A percentile compares a stretch with the other conserved stretches of the same genome.
These are phyloP conservation scores for Chaetogeoica ovagalla DNA, from an alignment of 2,888 invertebrate species.

Conservation along the genomic window DNA sequence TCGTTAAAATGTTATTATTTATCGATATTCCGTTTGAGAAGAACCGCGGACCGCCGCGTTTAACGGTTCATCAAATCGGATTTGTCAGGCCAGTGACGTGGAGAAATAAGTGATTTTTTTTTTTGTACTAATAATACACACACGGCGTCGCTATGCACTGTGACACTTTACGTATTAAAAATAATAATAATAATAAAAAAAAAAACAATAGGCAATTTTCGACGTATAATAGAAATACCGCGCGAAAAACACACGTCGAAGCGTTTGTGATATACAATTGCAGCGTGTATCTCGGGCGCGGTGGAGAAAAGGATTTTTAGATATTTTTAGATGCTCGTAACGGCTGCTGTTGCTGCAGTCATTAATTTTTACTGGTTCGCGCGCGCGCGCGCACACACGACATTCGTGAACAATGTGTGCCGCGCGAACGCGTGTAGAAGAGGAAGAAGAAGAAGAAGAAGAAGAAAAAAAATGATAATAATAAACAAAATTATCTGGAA, in stretches of 20 bases:
- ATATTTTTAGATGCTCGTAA: constrained; percentile 30
- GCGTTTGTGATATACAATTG: background rate
- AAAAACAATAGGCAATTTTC: constrained; percentile 49
- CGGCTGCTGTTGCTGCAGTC: background rate
- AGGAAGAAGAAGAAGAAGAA: too few relatives aligned
- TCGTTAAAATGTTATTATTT: too few relatives aligned
- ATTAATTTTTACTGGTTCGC: constrained; percentile 42
- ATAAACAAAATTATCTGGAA: constrained; percentile 45
- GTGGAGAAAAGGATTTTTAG: constrained; percentile 33
- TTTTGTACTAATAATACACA: too few relatives aligned
- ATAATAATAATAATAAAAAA: too few relatives aligned
- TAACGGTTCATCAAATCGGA: too few relatives aligned
- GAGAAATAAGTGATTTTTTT: too few relatives aligned
- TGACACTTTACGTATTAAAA: too few relatives aligned
- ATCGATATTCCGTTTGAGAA: too few relatives aligned
- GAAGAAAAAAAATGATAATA: constrained; percentile 42
- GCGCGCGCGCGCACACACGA: constrained; percentile 37
- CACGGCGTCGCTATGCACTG: too few relatives aligned
- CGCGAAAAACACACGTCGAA: constrained; percentile 31
- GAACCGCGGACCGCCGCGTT: too few relatives aligned
- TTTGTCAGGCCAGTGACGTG: too few relatives aligned
- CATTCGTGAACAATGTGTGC: constrained; percentile 43
- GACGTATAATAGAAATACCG: constrained; percentile 10
- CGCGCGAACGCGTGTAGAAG: background rate
- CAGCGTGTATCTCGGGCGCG: constrained; percentile 4